Base-by-base conservation (phyloP, 1,140 invertebrate species). In the Asobara japonica region DNA sequence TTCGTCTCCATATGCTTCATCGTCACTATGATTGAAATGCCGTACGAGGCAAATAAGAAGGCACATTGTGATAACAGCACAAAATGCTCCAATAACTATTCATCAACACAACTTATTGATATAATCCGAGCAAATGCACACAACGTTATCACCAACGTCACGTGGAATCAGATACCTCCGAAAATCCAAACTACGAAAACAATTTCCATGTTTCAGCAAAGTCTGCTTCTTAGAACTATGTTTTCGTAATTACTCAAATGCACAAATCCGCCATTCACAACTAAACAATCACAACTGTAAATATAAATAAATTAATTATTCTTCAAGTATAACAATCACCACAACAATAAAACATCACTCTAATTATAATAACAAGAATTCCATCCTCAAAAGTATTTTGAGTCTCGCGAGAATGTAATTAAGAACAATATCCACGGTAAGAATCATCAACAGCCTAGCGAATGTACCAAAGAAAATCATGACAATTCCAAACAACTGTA, bases 401-500 rank as follows among this genome's bases (percentile, higher is more conserved):
- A 62, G 60, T 62, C 27, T 62, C 27, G 60, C 60, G 29, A 62
- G 60, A 62, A 62, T 62, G 27, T 29, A 62, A 62, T 62, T 62
- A 62, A 62, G 29, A 31, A 62, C 60, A 62, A 30, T 62, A 16
- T 13, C 27, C 8, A 1, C n/a, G 11, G 25, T 62, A 33, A 62
- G 29, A 62, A 62, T 62, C 29, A 62, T 2, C 8, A 5, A 22
- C 13, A 22, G 7, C 51, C 41, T 8, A 31, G 31, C 29, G 27
- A 65, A 69, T 69, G 31, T 45, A 68, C 41, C 65, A 60, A 68
- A 51, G 33, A 56, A 48, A 65, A 65, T 56, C 68, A 29, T 8
- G 29, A 51, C 27, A 64, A 22, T 41, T 20, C 11, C 31, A 30
- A n/a, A 71, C 18, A 18, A 65, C 60, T 30, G 60, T 62, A 62